Percentiles rank a stretch among this genome's conserved stretches.
phyloP scores from a whole-genome alignment of 1,140 invertebrate species.

The Vanessa atalanta region DNA sequence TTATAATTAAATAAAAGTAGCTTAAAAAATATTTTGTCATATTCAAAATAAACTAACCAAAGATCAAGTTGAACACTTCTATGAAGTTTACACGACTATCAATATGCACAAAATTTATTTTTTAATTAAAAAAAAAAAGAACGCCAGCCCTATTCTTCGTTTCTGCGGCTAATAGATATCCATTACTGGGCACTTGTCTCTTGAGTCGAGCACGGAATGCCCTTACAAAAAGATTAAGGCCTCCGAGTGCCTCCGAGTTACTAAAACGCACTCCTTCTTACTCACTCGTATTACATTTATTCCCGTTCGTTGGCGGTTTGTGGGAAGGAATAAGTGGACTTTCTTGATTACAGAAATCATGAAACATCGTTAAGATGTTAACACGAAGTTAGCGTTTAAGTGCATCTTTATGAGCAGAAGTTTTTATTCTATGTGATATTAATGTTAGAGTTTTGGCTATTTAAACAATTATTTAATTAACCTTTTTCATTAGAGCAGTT shows the following conservation, averaged over 20 bases:
- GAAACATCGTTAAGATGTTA: not conserved
- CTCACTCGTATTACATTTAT: constrained; percentile 17
- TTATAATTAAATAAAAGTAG: not conserved
- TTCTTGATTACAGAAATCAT: not conserved
- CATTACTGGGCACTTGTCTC: constrained; percentile 74
- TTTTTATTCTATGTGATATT: no score
- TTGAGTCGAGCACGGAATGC: constrained; percentile 56
- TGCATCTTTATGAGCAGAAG: no score
- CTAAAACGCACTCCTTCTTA: constrained; percentile 37
- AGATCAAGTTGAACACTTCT: no score
- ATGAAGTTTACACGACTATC: no score
- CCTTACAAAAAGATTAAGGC: constrained; percentile 47
- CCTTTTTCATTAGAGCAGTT: no score
- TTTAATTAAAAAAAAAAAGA: not conserved
- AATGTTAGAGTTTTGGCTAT: no score
- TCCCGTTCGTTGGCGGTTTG: not conserved
- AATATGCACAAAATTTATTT: no score
- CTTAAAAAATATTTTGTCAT: not conserved
- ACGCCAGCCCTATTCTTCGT: constrained; percentile 48
- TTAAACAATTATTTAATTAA: no score
- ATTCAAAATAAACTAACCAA: no score
- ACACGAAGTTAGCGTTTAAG: not conserved
- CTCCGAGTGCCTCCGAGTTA: constrained; percentile 23
- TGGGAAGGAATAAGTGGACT: not conserved
- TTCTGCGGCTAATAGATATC: constrained; percentile 76